phyloP scores from a whole-genome alignment of 1,140 invertebrate genomes.

The Popillia japonica region DNA sequence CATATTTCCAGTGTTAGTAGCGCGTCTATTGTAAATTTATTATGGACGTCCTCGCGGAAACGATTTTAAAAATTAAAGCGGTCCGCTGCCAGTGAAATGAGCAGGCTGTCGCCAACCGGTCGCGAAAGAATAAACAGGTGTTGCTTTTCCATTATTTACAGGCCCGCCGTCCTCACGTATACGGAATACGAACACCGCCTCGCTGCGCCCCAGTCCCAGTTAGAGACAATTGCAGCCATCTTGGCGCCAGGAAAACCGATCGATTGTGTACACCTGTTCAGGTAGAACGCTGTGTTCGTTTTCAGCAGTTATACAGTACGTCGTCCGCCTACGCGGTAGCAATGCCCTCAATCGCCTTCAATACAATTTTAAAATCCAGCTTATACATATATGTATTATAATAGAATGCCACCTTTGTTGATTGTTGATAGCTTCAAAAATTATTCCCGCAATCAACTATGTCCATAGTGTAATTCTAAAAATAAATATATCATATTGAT shows the following conservation, averaged over 20 bases:
- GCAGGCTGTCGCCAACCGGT: conserved; percentile 6
- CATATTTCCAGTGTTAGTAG: background rate
- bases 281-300: conserved; percentile 13
- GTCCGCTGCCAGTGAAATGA: background rate
- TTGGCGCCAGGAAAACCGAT: conserved; percentile 32
- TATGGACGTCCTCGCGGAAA: background rate
- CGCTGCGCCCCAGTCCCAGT: background rate
- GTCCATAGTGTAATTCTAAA: too few relatives aligned
- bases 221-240: conserved; percentile 34
- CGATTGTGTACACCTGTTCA: conserved; percentile 29
- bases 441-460: too few relatives aligned
- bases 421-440: too few relatives aligned
- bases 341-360: background rate
- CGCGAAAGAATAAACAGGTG: conserved; percentile 24
- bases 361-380: background rate
- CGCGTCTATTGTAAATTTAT: background rate
- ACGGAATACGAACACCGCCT: background rate
- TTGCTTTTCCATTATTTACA: conserved; percentile 30
- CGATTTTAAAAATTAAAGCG: conserved; percentile 23
- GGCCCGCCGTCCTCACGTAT: background rate
- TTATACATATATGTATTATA: background rate
- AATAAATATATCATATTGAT: too few relatives aligned
- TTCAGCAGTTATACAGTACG: background rate
- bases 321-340: background rate
- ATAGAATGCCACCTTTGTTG: too few relatives aligned